These are phyloP conservation scores for Drosophila aff. DNA, from an alignment of 1,140 invertebrate genomes.

Conservation along the genomic window DNA sequence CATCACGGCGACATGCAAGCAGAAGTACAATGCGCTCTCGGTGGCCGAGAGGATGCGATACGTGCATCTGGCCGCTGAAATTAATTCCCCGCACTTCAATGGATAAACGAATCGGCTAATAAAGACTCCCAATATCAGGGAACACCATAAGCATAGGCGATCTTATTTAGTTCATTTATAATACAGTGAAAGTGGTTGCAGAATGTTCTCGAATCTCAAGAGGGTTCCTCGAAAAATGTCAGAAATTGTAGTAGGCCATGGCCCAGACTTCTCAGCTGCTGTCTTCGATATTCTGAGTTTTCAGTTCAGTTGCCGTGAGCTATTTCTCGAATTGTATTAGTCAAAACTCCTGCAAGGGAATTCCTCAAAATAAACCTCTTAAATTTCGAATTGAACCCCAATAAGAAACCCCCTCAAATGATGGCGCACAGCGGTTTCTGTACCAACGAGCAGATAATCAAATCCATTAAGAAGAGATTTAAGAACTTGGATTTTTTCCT, in stretches of 20 bases:
- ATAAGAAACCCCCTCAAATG: not conserved
- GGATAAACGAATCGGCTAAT: not conserved
- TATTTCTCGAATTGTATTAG: not conserved
- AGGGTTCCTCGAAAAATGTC: not conserved
- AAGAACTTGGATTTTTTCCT: not conserved
- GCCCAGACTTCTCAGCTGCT: not conserved
- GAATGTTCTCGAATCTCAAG: not conserved
- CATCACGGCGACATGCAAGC: not conserved
- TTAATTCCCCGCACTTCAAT: not conserved
- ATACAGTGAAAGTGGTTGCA: too few relatives aligned
- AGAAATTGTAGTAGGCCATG: constrained; percentile 6
- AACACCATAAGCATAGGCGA: not conserved
- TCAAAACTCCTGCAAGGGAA: not conserved
- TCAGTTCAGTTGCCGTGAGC: not conserved
- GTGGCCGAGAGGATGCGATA: constrained; percentile 24
- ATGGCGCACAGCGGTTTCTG: constrained; percentile 42
- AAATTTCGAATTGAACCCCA: not conserved
- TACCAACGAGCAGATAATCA: constrained; percentile 40
- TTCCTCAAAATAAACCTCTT: not conserved
- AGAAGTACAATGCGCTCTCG: constrained; percentile 13
- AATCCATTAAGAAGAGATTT: constrained; percentile 24
- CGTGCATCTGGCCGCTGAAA: constrained; percentile 6
- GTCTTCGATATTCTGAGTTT: not conserved
- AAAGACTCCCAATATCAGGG: not conserved
- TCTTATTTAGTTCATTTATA: not conserved